These are phyloP conservation scores for Mesaphorura yosii DNA, from an alignment of 1,140 invertebrate genomes.

Conservation along the genomic window DNA sequence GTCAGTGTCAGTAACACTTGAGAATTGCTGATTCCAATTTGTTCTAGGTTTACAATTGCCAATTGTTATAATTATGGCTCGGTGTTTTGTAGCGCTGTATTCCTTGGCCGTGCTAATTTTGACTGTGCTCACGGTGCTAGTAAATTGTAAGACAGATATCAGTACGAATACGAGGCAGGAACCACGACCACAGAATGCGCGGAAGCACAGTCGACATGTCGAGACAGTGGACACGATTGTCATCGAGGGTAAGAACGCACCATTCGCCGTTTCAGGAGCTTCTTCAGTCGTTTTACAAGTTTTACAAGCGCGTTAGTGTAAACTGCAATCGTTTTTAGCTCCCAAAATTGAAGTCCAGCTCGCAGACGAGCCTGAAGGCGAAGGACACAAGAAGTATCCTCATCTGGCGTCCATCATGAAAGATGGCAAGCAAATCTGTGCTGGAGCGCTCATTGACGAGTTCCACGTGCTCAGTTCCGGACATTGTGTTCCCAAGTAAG, in stretches of 20 bases:
- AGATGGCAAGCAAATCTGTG: conserved; percentile 16
- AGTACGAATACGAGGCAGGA: no score
- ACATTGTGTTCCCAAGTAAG: conserved; percentile 14
- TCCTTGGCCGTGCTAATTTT: no score
- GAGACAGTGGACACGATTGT: conserved; percentile 16
- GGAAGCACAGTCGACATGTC: no score
- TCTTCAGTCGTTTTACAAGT: background rate
- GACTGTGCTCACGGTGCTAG: no score
- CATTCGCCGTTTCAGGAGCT: no score
- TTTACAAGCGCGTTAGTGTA: background rate
- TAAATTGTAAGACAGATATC: no score
- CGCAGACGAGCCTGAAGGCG: background rate
- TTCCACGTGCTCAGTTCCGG: conserved; percentile 17
- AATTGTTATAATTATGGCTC: no score
- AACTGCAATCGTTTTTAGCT: background rate
- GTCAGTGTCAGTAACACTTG: no score
- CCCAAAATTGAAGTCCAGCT: background rate
- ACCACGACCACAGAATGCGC: no score
- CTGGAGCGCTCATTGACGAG: conserved; percentile 15
- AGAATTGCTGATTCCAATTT: no score
- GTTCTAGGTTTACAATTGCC: no score
- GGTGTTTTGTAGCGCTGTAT: no score
- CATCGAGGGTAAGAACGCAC: conserved; percentile 6
- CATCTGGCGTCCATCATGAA: conserved; percentile 9
- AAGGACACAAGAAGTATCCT: background rate